Conservation (phyloP, 2,797 vertebrate genomes). For the Lagocephalus sceleratus region DNA sequence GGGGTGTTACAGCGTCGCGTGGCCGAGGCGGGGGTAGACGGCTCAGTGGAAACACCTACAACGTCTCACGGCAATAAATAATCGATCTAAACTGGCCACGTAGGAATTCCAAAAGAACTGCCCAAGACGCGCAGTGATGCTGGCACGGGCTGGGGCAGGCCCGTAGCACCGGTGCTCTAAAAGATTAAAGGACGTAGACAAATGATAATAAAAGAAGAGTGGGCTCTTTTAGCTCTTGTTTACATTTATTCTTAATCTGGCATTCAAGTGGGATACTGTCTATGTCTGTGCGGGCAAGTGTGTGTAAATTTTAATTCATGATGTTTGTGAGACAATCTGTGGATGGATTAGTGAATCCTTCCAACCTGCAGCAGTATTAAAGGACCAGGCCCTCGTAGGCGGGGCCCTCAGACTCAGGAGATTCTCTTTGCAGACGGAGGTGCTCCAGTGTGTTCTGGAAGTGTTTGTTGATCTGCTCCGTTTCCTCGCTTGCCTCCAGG, state of each 20-base stretch:
- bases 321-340: slow-evolving; percentile 35
- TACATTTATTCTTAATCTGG: slow-evolving; percentile 32
- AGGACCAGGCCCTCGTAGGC: slow-evolving; percentile 95
- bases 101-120: slow-evolving; percentile 28
- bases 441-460: slow-evolving; percentile 99
- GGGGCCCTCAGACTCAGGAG: slow-evolving; percentile 90
- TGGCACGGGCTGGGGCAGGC: slow-evolving; percentile 15
- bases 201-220: slow-evolving; percentile 7
- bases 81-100: slow-evolving; percentile 22
- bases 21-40: slow-evolving; percentile 5
- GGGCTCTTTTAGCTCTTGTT: slow-evolving; percentile 32
- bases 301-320: slow-evolving; percentile 21
- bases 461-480: slow-evolving; percentile 99
- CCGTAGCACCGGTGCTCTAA: too few species aligned
- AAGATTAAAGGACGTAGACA: slow-evolving; percentile 6
- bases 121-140: slow-evolving; percentile 19
- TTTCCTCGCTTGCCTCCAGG: slow-evolving; percentile 96
- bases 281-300: slow-evolving; percentile 36
- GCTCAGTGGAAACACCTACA: slow-evolving; percentile 18
- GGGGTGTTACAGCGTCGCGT: slow-evolving; percentile 6
- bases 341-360: slow-evolving; percentile 9
- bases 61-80: slow-evolving; percentile 7
- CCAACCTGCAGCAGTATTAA: slow-evolving; percentile 57
- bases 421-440: slow-evolving; percentile 91
- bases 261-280: slow-evolving; percentile 32